Evolutionary conservation across 2,797 vertebrate species (phyloP), one percentile per base, ranked within the genome.

Genomic region (Scolopax rusticola): DNA sequence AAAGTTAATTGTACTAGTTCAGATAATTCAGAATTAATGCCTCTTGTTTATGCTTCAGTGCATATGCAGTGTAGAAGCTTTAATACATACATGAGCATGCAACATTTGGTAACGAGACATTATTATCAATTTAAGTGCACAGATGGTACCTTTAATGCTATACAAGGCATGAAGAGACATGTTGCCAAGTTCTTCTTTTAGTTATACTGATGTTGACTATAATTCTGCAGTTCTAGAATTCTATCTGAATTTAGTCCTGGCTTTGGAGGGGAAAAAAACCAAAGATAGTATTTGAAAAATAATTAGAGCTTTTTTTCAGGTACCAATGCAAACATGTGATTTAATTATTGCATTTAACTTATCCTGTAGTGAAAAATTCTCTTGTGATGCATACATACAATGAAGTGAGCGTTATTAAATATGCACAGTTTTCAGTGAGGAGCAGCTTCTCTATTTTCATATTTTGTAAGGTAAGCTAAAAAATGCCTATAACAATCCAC

Each of bases 131-230:
- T 93, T 74, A 93, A 96, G 81, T 0, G 1, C 84, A 80, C 95
- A 96, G 93, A 89, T 94, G 92, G 90, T 93, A 92, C 74, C 90
- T 90, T 89, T 90, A 92, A 79, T 90, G 78, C 89, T 92, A 71
- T 83, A 89, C 64, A 92, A 95, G 86, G 77, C 90, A 95, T 67
- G 81, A 92, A 77, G 78, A 92, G 84, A 87, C 36, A 45, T 15
- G 33, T 89, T 96, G 92, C 90, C 87, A 94, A 84, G 68, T 92
- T 93, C 69, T 92, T 92, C 78, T 92, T 96, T 87, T 87, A 95
- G 71, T 89, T 96, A 63, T 82, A 84, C 28, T 56, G 61, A 57
- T 92, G 61, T 75, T 88, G 85, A 65, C 65, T 95, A 9, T 71
- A 90, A 70, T 87, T 90, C 64, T 82, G 60, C 51, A 77, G 43